These are phyloP conservation scores for Progne subis DNA, from an alignment of 2,113 vertebrate genomes.

Conservation along the genomic window DNA sequence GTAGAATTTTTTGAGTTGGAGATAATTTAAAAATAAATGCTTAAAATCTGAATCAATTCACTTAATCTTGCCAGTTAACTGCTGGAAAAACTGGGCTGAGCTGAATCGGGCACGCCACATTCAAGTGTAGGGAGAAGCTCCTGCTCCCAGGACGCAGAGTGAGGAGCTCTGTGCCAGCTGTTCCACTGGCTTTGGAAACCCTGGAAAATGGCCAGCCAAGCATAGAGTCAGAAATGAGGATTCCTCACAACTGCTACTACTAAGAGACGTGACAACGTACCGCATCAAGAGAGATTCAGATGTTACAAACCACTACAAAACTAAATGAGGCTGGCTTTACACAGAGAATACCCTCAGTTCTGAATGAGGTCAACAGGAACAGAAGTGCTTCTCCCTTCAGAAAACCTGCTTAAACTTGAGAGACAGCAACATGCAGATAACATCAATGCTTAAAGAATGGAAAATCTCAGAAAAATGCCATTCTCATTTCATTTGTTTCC, in stretches of 20 bases:
- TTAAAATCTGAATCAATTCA: not conserved
- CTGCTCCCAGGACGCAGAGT: not conserved
- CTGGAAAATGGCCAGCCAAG: not conserved
- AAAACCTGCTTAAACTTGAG: not conserved
- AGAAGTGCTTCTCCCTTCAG: not conserved
- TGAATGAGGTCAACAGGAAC: not conserved
- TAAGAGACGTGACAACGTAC: not conserved
- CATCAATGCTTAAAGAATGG: not conserved
- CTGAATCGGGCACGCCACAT: not conserved
- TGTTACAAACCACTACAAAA: not conserved
- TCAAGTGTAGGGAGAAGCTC: not conserved
- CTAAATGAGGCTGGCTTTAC: not conserved
- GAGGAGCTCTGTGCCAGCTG: not conserved
- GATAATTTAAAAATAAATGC: not conserved
- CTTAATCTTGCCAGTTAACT: not conserved
- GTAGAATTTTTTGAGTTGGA: not conserved
- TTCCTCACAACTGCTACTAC: not conserved
- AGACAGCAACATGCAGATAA: not conserved
- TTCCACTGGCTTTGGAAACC: not conserved
- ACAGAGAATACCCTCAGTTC: not conserved
- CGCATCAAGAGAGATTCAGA: not conserved
- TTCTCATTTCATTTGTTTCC: not conserved
- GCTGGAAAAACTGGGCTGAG: not conserved
- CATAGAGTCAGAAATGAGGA: not conserved
- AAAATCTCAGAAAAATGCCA: not conserved